These are phyloP conservation scores for Cryptocephalus moraei DNA, from an alignment of 2,888 invertebrate genomes.

Conservation along the genomic window DNA sequence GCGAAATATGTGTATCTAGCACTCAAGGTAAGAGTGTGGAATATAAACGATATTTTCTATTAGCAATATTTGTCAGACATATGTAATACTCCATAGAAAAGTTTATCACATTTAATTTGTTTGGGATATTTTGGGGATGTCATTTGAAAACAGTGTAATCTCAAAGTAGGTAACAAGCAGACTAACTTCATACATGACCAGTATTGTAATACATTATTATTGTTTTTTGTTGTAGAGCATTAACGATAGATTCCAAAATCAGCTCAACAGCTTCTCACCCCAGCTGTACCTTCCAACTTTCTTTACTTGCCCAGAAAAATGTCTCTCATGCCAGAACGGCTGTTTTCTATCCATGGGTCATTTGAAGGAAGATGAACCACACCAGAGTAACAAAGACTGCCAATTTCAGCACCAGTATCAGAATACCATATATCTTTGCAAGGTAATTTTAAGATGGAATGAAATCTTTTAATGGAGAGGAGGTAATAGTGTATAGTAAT, in stretches of 20 bases:
- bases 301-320: slow-evolving; percentile 63
- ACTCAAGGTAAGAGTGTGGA: slow-evolving; percentile 43
- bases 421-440: slow-evolving; percentile 56
- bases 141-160: no score
- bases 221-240: slow-evolving; percentile 39
- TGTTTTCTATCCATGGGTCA: slow-evolving; percentile 61
- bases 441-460: slow-evolving; percentile 27
- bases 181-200: no score
- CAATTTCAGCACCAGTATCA: slow-evolving; percentile 68
- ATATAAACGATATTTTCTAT: no score
- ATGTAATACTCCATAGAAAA: no score
- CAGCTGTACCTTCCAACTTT: slow-evolving; percentile 68
- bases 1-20: slow-evolving; percentile 57
- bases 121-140: no score
- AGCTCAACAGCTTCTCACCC: slow-evolving; percentile 49
- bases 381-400: slow-evolving; percentile 40
- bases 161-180: no score
- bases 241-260: slow-evolving; percentile 65
- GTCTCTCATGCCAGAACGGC: slow-evolving; percentile 56
- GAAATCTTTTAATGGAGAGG: no score
- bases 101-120: no score
- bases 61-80: no score
- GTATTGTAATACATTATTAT: background rate
- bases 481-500: no score
- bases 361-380: slow-evolving; percentile 48